Percentiles rank a stretch among this genome's conserved stretches.
phyloP scores from a whole-genome alignment of 2,888 invertebrate species.

The Galerucella pusilla region DNA sequence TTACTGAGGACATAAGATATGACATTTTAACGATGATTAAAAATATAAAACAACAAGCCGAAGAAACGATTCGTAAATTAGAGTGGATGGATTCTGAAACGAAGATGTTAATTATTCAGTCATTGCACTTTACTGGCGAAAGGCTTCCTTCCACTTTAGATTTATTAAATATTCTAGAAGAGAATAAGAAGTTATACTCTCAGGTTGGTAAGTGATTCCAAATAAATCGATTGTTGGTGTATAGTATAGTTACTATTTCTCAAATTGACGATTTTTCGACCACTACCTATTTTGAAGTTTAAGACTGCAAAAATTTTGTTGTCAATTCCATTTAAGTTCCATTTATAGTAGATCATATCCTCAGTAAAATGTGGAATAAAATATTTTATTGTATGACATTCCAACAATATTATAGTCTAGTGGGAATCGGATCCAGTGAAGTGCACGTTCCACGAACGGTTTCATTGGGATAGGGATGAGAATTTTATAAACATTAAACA shows the following conservation, averaged over 20 bases:
- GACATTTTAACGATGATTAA: slow-evolving; percentile 56
- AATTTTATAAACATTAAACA: no score
- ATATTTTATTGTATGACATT: no score
- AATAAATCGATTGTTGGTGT: not conserved
- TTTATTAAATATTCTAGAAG: slow-evolving; percentile 46
- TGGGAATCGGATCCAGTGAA: no score
- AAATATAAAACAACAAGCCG: slow-evolving; percentile 59
- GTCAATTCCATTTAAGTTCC: no score
- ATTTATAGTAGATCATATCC: no score
- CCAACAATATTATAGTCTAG: no score
- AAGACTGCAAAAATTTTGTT: no score
- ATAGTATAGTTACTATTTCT: not conserved
- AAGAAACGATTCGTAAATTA: slow-evolving; percentile 52
- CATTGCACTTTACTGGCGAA: slow-evolving; percentile 55
- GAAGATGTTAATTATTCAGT: slow-evolving; percentile 55
- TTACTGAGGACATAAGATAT: slow-evolving; percentile 54
- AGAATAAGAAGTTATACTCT: slow-evolving; percentile 48
- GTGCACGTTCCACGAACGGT: no score
- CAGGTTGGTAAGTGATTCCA: slow-evolving; percentile 49
- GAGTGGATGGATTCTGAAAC: slow-evolving; percentile 61
- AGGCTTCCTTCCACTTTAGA: slow-evolving; percentile 56
- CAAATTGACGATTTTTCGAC: not conserved
- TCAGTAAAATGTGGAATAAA: no score
- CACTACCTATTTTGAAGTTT: no score
- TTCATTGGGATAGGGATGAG: no score